These are phyloP conservation scores for Phymorhynchus buccinoides DNA, from an alignment of 1,140 invertebrate species.

Conservation along the genomic window DNA sequence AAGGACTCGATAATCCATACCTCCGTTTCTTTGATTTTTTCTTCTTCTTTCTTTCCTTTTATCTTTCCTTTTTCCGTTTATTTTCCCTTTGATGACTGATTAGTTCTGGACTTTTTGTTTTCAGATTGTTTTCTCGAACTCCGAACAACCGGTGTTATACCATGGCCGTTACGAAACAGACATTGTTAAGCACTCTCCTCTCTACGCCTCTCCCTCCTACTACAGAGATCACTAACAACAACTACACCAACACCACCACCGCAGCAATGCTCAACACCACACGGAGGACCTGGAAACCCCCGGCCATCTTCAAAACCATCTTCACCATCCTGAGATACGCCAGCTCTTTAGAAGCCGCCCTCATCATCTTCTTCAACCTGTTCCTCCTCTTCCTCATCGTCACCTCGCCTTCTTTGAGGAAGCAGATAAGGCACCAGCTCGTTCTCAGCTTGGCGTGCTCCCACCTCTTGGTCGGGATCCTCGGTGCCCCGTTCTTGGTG, in stretches of 20 bases:
- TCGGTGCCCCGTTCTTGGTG: neutral
- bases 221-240: too few relatives aligned
- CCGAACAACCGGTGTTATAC: too few relatives aligned
- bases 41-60: too few relatives aligned
- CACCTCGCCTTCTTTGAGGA: neutral
- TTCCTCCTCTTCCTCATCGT: slow-evolving; percentile 21
- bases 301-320: neutral
- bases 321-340: neutral
- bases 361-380: neutral
- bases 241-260: neutral
- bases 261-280: neutral
- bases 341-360: neutral
- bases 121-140: too few relatives aligned
- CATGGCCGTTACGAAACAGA: too few relatives aligned
- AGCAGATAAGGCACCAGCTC: slow-evolving; percentile 1
- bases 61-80: too few relatives aligned
- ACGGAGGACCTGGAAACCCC: neutral
- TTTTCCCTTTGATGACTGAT: too few relatives aligned
- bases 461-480: slow-evolving; percentile 19
- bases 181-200: too few relatives aligned
- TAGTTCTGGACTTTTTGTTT: too few relatives aligned
- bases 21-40: too few relatives aligned
- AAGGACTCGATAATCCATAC: too few relatives aligned
- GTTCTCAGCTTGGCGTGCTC: slow-evolving; percentile 10
- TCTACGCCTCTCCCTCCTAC: too few relatives aligned